Base-by-base conservation (phyloP, 1,140 invertebrate genomes). In the Lordiphosa clarofinis region DNA sequence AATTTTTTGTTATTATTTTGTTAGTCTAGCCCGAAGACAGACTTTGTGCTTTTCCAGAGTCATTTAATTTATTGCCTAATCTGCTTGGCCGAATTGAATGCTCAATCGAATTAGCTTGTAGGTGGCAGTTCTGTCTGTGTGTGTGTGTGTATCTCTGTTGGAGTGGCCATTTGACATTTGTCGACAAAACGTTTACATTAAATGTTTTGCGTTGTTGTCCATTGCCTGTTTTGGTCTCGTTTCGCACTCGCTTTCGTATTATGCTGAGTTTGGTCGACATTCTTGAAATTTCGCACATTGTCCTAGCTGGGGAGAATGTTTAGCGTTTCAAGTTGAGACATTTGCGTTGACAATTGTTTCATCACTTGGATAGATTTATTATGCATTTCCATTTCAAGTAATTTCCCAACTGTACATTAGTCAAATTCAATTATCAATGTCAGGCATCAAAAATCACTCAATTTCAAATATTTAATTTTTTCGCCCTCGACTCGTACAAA, bases 151-250 rank as follows among this genome's bases (percentile, higher is more conserved):
- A 35, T 28, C 24, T 28, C 15, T 15, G 15, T 15, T 15, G 61
- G 56, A 76, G 56, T 82, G 75, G 72, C 64, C 76, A 82, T 81
- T 82, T 81, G 76, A 84, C 78, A 84, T 84, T 84, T 84, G 78
- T 73, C 78, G 78, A 84, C 78, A 78, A 84, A 84, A 84, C 78
- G 78, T 84, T 84, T 84, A 84, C 78, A 84, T 84, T 84, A 84
- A 84, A 84, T 84, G 69, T 84, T 84, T 76, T 70, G 78, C 64
- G 73, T 68, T 69, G 73, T 68, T 69, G 74, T 76, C 76, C 69
- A 52, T 70, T 72, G 78, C 61, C 56, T 50, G 15, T 61, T 74
- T 43, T 63, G 56, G 36, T 28, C 49, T 50, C 54, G 50, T 28
- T 21, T 59, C 31, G 15, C 13, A 37, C 33, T 48, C 31, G 33